Percentiles rank a stretch among this genome's conserved stretches.
phyloP scores from a whole-genome alignment of 2,888 invertebrate genomes.

The Drosophila putrida region DNA sequence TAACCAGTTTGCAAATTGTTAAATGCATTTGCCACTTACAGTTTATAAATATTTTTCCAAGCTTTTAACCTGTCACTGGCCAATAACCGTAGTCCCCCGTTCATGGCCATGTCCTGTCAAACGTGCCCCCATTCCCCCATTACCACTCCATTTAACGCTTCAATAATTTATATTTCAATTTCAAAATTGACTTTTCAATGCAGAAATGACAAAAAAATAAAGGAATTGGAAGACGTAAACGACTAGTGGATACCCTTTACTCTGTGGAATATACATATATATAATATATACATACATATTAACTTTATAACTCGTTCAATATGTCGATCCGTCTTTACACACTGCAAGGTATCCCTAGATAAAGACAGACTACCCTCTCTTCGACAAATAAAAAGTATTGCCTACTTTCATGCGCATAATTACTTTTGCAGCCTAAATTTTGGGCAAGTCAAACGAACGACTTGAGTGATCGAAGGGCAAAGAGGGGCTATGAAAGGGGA shows the following conservation, averaged over 20 bases:
- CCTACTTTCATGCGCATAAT: constrained; percentile 64
- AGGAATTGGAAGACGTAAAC: not conserved
- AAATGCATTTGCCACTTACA: constrained; percentile 47
- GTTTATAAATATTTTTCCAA: constrained; percentile 41
- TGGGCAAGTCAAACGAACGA: constrained; percentile 16
- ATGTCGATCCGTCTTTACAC: no score
- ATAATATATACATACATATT: no score
- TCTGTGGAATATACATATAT: not conserved
- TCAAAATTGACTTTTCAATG: constrained; percentile 60
- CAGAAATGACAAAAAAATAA: constrained; percentile 17
- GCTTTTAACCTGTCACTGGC: constrained; percentile 43
- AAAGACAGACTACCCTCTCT: no score
- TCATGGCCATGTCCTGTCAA: no score
- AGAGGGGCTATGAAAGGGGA: constrained; percentile 2
- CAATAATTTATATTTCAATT: constrained; percentile 72
- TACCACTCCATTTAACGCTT: constrained; percentile 47
- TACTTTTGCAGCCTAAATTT: constrained; percentile 38
- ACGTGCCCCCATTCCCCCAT: not conserved
- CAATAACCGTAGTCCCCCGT: constrained; percentile 9
- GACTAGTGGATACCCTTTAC: constrained; percentile 1
- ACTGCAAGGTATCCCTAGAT: no score
- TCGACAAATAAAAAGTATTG: constrained; percentile 31
- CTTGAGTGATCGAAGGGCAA: not conserved
- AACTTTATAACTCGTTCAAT: no score
- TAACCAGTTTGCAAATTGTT: not conserved